Base-by-base conservation (phyloP, 1,140 invertebrate species). In the Tetranychus cinnabarinus region DNA sequence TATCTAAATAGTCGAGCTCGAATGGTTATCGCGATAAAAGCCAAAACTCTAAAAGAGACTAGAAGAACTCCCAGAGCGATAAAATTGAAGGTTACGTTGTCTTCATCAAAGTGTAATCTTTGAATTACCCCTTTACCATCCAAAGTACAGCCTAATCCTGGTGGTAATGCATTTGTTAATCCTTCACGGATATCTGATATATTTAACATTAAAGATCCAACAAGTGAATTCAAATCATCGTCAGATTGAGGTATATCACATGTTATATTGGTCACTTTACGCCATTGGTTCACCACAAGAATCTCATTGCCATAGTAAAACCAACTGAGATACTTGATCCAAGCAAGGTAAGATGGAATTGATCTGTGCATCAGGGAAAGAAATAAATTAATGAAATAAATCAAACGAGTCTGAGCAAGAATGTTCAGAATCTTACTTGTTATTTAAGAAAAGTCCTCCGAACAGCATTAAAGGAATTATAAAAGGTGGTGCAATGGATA, bases 391-490 rank as follows among this genome's bases (percentile, higher is more conserved):
- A 36, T 4, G 15, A 62, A 59, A 33, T 33, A 45, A 15, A 50
- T 5, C 23, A 0, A 15, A 50, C n/a, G 33, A 48, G 58, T 13
- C 48, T 35, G 31, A 36, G 58, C 34, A 37, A 64, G 8, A 50
- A 58, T 60, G 15, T 39, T 46, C 15, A 37, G 74, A 34, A 56
- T 13, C 78, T 80, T 77, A 89, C 82, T 80, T 81, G 33, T 81
- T 81, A 70, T 96, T 96, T 23, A 97, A 74, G 72, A 95, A 96
- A 74, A 95, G 97, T 52, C 92, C 92, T 58, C 89, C 90, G 70
- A 96, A 95, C 13, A 96, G 73, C 70, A 97, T 75, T 70, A 97
- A 84, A 0, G 91, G 90, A 62, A 95, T 87, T 56, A 95, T 81
- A 33, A 93, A 76, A 2, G 90, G 86, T 15, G 89, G 88, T 2